Percentiles rank a stretch among this genome's conserved stretches.
These are phyloP conservation scores for Eupithecia insigniata DNA, from an alignment of 2,888 invertebrate genomes.

Conservation along the genomic window DNA sequence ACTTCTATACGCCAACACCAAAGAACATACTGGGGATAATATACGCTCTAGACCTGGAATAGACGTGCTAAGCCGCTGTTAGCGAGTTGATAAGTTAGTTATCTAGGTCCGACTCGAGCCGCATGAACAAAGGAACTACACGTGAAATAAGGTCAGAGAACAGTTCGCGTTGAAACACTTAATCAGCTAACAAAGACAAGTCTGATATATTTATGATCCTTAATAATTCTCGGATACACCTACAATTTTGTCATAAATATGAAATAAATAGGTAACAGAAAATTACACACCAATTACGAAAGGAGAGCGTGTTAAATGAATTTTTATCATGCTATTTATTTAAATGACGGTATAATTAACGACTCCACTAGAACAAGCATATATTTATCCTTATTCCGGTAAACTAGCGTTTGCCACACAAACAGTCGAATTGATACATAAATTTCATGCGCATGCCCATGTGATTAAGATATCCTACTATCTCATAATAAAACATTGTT, in stretches of 20 bases:
- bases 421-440: constrained; percentile 16
- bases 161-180: background rate
- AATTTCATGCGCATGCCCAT: constrained; percentile 21
- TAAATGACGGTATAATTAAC: constrained; percentile 40
- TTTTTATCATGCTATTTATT: constrained; percentile 30
- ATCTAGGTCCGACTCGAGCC: background rate
- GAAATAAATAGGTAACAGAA: constrained; percentile 14
- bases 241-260: constrained; percentile 20
- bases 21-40: background rate
- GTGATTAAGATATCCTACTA: constrained; percentile 37
- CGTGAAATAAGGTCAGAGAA: constrained; percentile 7
- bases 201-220: constrained; percentile 15
- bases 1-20: background rate
- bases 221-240: constrained; percentile 15
- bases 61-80: background rate
- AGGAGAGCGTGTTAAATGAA: constrained; percentile 13
- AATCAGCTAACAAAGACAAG: background rate
- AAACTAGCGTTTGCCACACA: constrained; percentile 33
- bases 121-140: background rate
- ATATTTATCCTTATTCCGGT: constrained; percentile 41
- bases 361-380: constrained; percentile 39
- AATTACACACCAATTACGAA: constrained; percentile 19
- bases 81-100: background rate
- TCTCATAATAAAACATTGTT: constrained; percentile 46
- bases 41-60: background rate